A percentile compares a stretch with the other conserved stretches of the same genome.
phyloP scores from a whole-genome alignment of 2,888 invertebrate genomes.

The Clepsis dumicolana region DNA sequence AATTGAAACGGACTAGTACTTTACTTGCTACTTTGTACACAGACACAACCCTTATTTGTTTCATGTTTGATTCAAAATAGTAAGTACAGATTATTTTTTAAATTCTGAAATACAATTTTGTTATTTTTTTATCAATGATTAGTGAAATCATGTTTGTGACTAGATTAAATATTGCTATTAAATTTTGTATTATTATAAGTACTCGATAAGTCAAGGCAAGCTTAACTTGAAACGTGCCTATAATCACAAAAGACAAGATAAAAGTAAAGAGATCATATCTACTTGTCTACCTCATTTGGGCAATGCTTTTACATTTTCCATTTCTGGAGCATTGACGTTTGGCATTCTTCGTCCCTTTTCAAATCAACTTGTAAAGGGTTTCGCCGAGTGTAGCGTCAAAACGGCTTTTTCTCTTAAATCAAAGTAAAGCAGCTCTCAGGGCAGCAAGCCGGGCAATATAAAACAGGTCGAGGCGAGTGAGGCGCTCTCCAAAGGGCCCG shows the following conservation, averaged over 20 bases:
- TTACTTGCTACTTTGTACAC: background rate
- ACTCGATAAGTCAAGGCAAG: background rate
- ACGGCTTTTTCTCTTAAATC: conserved; percentile 83
- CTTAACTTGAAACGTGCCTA: background rate
- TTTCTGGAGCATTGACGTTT: conserved; percentile 50
- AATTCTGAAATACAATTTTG: too few relatives aligned
- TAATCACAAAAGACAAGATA: conserved; percentile 22
- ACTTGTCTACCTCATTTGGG: conserved; percentile 36
- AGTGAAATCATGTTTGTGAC: background rate
- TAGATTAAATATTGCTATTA: background rate
- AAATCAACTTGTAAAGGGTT: conserved; percentile 56
- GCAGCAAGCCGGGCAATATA: conserved; percentile 81
- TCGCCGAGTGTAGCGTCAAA: conserved; percentile 69
- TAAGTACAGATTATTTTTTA: too few relatives aligned
- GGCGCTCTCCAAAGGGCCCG: conserved; percentile 81
- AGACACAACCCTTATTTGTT: background rate
- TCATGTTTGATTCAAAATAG: background rate
- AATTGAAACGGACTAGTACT: conserved; percentile 14
- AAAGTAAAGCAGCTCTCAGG: conserved; percentile 81
- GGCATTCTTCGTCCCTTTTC: conserved; percentile 61
- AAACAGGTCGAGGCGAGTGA: conserved; percentile 81
- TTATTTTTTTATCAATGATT: background rate
- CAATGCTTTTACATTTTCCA: conserved; percentile 41
- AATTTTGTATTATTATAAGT: background rate
- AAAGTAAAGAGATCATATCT: conserved; percentile 30